Evolutionary conservation across 2,113 vertebrate species (phyloP).

Genomic region (Aspidoscelis tigris): DNA sequence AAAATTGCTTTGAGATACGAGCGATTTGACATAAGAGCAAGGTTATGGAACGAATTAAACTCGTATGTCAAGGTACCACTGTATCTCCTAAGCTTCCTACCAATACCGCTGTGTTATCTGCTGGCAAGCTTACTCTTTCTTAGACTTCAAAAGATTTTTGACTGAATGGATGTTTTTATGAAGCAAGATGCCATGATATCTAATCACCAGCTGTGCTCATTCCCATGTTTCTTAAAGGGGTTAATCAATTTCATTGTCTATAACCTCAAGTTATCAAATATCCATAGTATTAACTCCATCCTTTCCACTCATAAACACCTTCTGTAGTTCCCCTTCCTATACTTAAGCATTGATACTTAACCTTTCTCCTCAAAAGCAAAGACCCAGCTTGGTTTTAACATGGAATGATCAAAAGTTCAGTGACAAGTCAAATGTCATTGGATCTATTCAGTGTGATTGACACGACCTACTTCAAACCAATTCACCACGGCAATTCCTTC

Average conservation of each 20-base stretch:
- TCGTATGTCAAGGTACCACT: too few species aligned
- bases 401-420: too few species aligned
- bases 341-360: not conserved
- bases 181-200: not conserved
- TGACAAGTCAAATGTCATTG: too few species aligned
- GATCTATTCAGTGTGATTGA: too few species aligned
- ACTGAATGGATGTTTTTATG: fast-evolving
- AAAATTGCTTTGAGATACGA: too few species aligned
- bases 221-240: not conserved
- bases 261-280: not conserved
- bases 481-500: too few species aligned
- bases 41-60: too few species aligned
- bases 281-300: not conserved
- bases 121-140: not conserved
- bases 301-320: fast-evolving
- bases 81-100: not conserved
- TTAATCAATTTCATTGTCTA: not conserved
- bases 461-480: too few species aligned
- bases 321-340: not conserved
- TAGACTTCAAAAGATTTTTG: not conserved
- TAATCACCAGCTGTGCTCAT: not conserved
- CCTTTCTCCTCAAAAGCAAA: not conserved
- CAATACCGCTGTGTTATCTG: not conserved
- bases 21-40: too few species aligned
- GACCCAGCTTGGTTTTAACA: not conserved